Evolutionary conservation across 2,113 vertebrate genomes (phyloP).

Genomic region (Notarius quadriscutis): DNA sequence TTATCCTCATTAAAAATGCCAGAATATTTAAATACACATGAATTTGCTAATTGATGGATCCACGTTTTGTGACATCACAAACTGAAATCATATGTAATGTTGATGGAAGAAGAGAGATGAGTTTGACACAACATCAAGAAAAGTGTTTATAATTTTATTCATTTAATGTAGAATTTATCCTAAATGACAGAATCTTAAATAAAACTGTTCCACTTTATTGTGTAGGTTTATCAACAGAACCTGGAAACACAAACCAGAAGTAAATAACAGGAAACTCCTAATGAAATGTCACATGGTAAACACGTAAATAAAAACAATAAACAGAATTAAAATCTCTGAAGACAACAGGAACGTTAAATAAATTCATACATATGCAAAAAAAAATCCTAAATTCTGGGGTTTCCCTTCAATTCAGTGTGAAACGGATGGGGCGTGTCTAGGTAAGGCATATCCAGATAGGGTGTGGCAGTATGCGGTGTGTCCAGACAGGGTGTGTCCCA

Average conservation of each 20-base stretch:
- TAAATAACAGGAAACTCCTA: not conserved
- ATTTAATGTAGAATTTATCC: not conserved
- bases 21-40: not conserved
- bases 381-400: not conserved
- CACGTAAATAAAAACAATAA: not conserved
- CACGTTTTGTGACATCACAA: not conserved
- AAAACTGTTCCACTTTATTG: not conserved
- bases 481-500: constrained; percentile 7
- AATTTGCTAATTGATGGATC: too few relatives aligned
- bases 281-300: not conserved
- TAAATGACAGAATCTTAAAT: not conserved
- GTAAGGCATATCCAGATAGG: not conserved
- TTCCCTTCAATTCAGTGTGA: constrained; percentile 32
- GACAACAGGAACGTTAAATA: not conserved
- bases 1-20: not conserved
- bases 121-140: not conserved
- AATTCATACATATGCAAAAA: not conserved
- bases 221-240: not conserved
- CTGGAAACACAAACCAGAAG: not conserved
- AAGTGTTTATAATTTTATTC: not conserved
- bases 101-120: not conserved
- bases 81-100: not conserved
- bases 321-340: not conserved
- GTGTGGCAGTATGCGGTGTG: not conserved
- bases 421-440: not conserved